A percentile compares a stretch with the other conserved stretches of the same genome.
These are phyloP conservation scores for Oreochromis mossambicus DNA, from an alignment of 2,797 vertebrate genomes.

Conservation along the genomic window DNA sequence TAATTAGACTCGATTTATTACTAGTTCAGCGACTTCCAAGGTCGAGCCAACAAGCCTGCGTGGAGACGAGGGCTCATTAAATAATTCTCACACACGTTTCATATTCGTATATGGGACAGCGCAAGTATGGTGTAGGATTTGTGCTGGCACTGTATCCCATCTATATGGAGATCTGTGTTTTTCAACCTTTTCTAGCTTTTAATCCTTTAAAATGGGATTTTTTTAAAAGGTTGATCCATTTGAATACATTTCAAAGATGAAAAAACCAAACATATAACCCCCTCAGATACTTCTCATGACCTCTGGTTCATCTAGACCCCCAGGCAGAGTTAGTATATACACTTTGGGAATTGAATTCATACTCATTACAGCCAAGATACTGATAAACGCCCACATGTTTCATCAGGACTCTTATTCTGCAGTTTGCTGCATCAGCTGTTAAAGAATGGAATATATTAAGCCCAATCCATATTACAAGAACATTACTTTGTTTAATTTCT, in stretches of 20 bases:
- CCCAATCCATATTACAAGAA: background rate
- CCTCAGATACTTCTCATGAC: background rate
- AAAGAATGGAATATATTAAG: background rate
- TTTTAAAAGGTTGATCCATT: background rate
- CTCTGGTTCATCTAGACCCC: background rate
- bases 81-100: conserved; percentile 25
- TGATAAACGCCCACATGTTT: background rate
- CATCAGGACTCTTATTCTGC: background rate
- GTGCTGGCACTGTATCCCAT: background rate
- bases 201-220: background rate
- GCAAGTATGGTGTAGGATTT: background rate
- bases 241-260: background rate
- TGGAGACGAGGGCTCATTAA: background rate
- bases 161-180: background rate
- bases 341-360: background rate
- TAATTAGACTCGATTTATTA: background rate
- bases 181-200: background rate
- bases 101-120: background rate
- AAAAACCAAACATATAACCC: background rate
- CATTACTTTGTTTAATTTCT: background rate
- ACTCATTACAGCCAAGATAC: background rate
- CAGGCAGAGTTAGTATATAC: background rate
- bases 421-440: background rate
- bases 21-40: conserved; percentile 2
- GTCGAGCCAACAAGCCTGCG: background rate